Evolutionary conservation across 2,888 invertebrate species (phyloP).

Genomic region (Tanytarsus gracilentus): DNA sequence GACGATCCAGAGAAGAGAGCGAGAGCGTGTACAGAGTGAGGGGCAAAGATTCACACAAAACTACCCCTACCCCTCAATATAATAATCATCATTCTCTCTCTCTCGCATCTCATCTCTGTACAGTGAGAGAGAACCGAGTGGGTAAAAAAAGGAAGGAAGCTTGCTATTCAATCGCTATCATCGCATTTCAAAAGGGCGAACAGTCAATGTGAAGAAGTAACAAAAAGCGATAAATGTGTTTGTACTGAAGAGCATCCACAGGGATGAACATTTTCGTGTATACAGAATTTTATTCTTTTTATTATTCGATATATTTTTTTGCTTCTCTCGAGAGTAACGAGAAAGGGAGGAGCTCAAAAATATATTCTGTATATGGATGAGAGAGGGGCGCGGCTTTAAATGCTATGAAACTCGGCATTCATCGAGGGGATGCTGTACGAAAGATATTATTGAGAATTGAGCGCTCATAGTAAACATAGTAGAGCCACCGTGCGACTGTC

Average conservation of each 20-base stretch:
- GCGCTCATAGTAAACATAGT: not conserved
- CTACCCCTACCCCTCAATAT: constrained; percentile 7
- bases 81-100: not conserved
- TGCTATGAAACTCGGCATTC: not conserved
- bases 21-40: not conserved
- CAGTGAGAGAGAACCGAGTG: not conserved
- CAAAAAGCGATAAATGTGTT: constrained; percentile 18
- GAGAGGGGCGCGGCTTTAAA: constrained; percentile 5
- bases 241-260: constrained; percentile 25
- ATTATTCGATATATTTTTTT: too few relatives aligned
- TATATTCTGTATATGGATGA: too few relatives aligned
- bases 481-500: constrained; percentile 4
- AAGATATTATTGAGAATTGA: not conserved
- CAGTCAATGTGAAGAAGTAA: not conserved
- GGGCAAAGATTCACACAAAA: not conserved
- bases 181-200: constrained; percentile 13
- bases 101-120: not conserved
- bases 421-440: not conserved
- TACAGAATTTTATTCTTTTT: too few relatives aligned
- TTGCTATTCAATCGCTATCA: constrained; percentile 14
- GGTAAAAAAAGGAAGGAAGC: constrained; percentile 3
- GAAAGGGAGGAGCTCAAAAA: constrained; percentile 7
- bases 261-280: constrained; percentile 1
- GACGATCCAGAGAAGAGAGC: not conserved
- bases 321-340: not conserved